Base-by-base conservation (phyloP, 2,113 vertebrate genomes). In the Poecile atricapillus region DNA sequence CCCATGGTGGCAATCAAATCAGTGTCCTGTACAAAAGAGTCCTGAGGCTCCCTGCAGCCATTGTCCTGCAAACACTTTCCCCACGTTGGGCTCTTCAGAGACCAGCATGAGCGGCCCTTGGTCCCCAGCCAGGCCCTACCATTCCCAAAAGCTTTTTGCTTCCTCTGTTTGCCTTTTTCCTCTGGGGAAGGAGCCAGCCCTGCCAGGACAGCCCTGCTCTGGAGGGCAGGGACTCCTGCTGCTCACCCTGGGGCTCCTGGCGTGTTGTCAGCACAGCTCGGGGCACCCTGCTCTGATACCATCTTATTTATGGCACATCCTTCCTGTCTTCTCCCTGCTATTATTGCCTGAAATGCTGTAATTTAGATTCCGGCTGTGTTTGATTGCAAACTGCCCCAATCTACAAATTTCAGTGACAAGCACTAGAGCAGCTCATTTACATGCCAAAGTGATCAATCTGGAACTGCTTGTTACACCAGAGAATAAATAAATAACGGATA, bases 361-460 rank as follows among this genome's bases (percentile, higher is more conserved):
- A 92, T 95, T 95, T 91, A 78, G 83, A 94, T 97, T 96, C 96
- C 0, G 44, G 39, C 91, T 95, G 94, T 93, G 93, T 94, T 94
- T 94, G 95, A 95, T 94, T 95, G 81, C 89, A 95, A 94, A 94
- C 89, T 95, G 80, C 91, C 58, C 83, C 93, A 71, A 27, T 79
- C 83, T 91, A 71, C 82, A 87, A 64, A 94, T 95, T 89, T 49
- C 77, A 49, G 91, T 84, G 93, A 87, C 60, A 70, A 87, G 87
- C 89, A 53, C 62, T 83, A 56, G 60, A 84, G 89, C 33, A 84
- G 93, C 89, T 95, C 74, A 87, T 96, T 93, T 91, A 28, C 94
- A 95, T 96, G 89, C 56, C 89, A 58, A 75, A 94, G 89, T 64
- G 86, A 94, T 95, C 93, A 87, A 52, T 94, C 69, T 13, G 20